Conservation (phyloP, 2,888 invertebrate genomes). For the Terebella lapidaria region DNA sequence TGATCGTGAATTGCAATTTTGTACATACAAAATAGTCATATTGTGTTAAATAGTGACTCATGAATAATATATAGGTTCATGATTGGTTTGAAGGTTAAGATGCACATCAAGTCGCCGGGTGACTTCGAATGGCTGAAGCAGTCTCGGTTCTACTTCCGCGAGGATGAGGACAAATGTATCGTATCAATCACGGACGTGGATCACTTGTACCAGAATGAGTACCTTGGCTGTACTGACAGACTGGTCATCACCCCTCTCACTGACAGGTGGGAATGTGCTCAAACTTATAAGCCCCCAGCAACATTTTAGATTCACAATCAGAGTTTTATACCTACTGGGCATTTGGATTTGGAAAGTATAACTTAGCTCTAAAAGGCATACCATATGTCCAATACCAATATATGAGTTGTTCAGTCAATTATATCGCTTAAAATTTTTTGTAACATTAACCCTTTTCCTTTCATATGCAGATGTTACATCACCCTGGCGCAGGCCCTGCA, state of each 20-base stretch:
- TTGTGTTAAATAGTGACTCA: too few species aligned
- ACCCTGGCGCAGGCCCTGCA: constrained; percentile 91
- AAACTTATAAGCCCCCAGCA: too few species aligned
- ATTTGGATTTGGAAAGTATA: too few species aligned
- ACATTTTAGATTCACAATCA: constrained; percentile 9
- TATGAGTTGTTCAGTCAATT: too few species aligned
- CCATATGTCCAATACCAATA: too few species aligned
- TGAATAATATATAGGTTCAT: too few species aligned
- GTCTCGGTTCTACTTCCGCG: constrained; percentile 93
- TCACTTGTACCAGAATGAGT: constrained; percentile 93
- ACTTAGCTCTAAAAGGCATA: too few species aligned
- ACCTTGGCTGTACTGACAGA: constrained; percentile 90
- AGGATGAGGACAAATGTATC: constrained; percentile 86
- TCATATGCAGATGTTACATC: constrained; percentile 89
- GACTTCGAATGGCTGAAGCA: constrained; percentile 98
- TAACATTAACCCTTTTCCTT: too few species aligned
- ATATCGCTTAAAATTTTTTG: too few species aligned
- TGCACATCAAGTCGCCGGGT: constrained; percentile 80
- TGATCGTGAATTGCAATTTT: too few species aligned
- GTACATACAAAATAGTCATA: too few species aligned
- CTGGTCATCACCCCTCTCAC: constrained; percentile 94
- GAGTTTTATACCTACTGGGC: too few species aligned
- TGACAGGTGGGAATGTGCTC: constrained; percentile 87
- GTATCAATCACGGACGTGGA: constrained; percentile 92
- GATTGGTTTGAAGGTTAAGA: constrained; percentile 63